Base-by-base conservation (phyloP, 2,888 invertebrate genomes). In the Epirrhoe alternata region DNA sequence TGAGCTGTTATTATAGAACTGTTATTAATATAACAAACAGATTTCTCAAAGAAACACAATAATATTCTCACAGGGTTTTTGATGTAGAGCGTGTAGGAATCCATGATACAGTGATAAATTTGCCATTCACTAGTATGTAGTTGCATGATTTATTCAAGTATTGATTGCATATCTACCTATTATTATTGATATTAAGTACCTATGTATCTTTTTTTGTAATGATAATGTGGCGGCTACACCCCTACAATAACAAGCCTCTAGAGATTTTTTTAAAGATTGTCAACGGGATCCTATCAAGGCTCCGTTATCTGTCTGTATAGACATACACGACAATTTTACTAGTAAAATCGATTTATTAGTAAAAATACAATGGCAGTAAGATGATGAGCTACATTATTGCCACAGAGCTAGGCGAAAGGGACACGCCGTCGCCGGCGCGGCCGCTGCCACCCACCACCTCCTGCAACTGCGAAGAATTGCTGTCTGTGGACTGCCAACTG, bases 401-500 rank as follows among this genome's bases (percentile, higher is more conserved):
- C 64, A 71, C 85, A 93, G 93, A 93, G 80, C 76, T 91, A 80
- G 93, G 93, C 49, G 93, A 94, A 74, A 86, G 94, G 24, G 93
- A 93, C 54, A 93, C 93, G 6, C 94, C 93, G 6, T 93, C 93
- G 0, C 94, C 92, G 4, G 90, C 88, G 70, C 86, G 90, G 68
- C 89, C 90, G 3, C 79, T 85, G 17, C 89, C 88, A 3, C 91
- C 91, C 7, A 85, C 88, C 62, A 95, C 94, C 70, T 94, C 95
- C 47, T 97, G 97, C 89, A 97, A 97, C 84, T 97, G 97, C 87
- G 97, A 97, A 83, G 97, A 97, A 82, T 93, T 97, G 70, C 94
- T 96, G 74, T 95, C 96, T 71, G 97, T 98, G 64, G 96, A 97
- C 81, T 99, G 98, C 85, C 97, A 97, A 85, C 94, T 99, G 82